Conservation (phyloP, 2,888 invertebrate genomes). For the Pegoplata infirma region DNA sequence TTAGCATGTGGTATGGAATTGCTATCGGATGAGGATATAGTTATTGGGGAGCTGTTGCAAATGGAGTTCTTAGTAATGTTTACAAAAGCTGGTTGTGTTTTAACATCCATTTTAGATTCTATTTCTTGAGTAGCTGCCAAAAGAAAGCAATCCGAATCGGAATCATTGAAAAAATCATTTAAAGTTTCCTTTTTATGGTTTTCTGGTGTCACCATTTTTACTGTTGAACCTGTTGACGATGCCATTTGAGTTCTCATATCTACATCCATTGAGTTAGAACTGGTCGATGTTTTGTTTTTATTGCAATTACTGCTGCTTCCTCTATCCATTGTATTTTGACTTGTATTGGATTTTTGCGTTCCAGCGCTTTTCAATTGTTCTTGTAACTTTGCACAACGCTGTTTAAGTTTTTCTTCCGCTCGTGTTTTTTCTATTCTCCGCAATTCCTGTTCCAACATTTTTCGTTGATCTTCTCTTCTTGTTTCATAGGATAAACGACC, state of each 20-base stretch:
- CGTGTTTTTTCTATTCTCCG: conserved; percentile 69
- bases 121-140: conserved; percentile 73
- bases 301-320: not conserved
- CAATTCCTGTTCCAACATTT: conserved; percentile 67
- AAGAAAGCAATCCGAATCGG: conserved; percentile 72
- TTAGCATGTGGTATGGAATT: conserved; percentile 3
- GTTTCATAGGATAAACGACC: conserved; percentile 59
- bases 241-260: not conserved
- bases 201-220: not conserved
- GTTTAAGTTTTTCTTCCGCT: conserved; percentile 69
- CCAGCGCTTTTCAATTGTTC: conserved; percentile 68
- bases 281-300: not conserved
- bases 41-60: not conserved
- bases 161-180: conserved; percentile 72
- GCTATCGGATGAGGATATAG: not conserved
- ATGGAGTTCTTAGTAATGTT: not conserved
- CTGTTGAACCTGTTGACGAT: not conserved
- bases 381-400: conserved; percentile 71
- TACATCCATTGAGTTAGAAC: not conserved
- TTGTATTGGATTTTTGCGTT: conserved; percentile 34
- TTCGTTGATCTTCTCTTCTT: conserved; percentile 66
- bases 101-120: conserved; percentile 66
- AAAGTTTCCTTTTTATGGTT: conserved; percentile 36
- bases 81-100: conserved; percentile 36
- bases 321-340: not conserved